A percentile compares a stretch with the other conserved stretches of the same genome.
Conservation (phyloP, 1,140 invertebrate genomes). For the Harlomillsia oculata region DNA sequence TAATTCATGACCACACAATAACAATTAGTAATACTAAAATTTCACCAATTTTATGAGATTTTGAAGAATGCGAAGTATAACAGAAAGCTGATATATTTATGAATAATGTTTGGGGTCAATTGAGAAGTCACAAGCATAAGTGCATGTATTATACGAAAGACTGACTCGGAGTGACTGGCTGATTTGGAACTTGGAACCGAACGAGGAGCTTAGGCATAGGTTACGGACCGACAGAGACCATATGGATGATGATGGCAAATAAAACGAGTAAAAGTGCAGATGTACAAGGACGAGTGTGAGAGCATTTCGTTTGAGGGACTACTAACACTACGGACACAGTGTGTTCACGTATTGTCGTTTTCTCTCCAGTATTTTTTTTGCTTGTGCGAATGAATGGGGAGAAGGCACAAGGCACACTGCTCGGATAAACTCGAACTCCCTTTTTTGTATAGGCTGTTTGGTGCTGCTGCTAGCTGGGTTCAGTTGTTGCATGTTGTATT, state of each 20-base stretch:
- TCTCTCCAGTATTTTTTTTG: background rate
- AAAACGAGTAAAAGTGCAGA: constrained; percentile 16
- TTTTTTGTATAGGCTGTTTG: no score
- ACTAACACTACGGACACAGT: background rate
- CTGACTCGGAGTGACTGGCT: background rate
- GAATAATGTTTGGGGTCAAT: background rate
- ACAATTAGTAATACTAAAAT: background rate
- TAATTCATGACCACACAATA: background rate
- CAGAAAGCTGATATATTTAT: background rate
- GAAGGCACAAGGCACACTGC: background rate
- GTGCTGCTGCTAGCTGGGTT: background rate
- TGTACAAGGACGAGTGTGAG: constrained; percentile 3
- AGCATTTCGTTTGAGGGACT: background rate
- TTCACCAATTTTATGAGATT: background rate
- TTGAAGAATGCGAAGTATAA: background rate
- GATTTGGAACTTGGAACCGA: no score
- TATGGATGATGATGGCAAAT: constrained; percentile 15
- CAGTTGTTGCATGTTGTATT: no score
- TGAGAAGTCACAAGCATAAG: background rate
- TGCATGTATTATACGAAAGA: background rate
- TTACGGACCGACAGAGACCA: no score
- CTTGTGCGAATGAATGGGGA: background rate
- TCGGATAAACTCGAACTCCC: no score
- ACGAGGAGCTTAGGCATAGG: no score
- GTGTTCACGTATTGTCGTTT: background rate